phyloP scores from a whole-genome alignment of 2,888 invertebrate genomes.

The Teinopalpus imperialis region DNA sequence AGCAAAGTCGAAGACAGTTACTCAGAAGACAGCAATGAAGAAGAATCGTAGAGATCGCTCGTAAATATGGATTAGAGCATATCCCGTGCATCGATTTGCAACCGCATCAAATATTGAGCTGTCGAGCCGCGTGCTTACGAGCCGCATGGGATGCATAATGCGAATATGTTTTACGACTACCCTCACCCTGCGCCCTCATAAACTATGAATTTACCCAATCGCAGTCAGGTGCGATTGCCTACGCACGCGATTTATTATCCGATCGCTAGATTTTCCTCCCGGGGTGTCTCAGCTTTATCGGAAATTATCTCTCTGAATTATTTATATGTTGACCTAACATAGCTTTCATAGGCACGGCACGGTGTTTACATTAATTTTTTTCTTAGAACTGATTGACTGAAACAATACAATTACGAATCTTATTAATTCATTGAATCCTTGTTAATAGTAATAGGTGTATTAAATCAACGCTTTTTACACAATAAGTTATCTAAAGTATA shows the following conservation, averaged over 20 bases:
- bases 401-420: slow-evolving; percentile 3
- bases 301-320: slow-evolving; percentile 58
- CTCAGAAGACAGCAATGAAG: slow-evolving; percentile 23
- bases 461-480: too few relatives aligned
- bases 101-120: slow-evolving; percentile 72
- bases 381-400: neutral
- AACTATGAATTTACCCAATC: slow-evolving; percentile 73
- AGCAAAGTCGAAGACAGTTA: slow-evolving; percentile 10
- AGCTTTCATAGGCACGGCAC: neutral
- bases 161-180: slow-evolving; percentile 55
- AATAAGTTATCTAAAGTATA: too few relatives aligned
- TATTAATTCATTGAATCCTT: slow-evolving; percentile 5
- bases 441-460: too few relatives aligned
- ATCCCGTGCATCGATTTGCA: slow-evolving; percentile 61
- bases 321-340: slow-evolving; percentile 37
- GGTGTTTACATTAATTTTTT: neutral
- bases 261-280: slow-evolving; percentile 44
- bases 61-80: slow-evolving; percentile 57
- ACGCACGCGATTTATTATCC: slow-evolving; percentile 67
- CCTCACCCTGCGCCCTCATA: slow-evolving; percentile 47
- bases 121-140: slow-evolving; percentile 44
- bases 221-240: slow-evolving; percentile 72
- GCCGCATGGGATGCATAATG: slow-evolving; percentile 63
- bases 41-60: slow-evolving; percentile 34
- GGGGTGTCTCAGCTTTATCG: slow-evolving; percentile 42